Evolutionary conservation across 2,888 invertebrate genomes (phyloP).

Genomic region (Diogma glabrata): DNA sequence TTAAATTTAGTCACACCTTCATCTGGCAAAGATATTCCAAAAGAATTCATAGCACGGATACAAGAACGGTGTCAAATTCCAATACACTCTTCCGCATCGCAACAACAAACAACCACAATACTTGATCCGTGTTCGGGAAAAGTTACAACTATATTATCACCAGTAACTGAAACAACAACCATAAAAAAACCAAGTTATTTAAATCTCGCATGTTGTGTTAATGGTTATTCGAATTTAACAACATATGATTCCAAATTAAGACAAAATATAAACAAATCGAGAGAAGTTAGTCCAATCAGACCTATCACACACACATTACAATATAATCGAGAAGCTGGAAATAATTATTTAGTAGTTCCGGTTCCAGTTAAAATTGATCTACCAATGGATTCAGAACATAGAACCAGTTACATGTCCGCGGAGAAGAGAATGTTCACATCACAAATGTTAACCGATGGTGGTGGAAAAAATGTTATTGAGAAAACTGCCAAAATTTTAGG

Average conservation of each 20-base stretch:
- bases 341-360: conserved; percentile 45
- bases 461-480: conserved; percentile 15
- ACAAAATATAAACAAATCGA: conserved; percentile 58
- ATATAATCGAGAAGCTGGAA: conserved; percentile 36
- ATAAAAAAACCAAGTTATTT: conserved; percentile 77
- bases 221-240: conserved; percentile 77
- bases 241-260: conserved; percentile 74
- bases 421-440: conserved; percentile 12
- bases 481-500: conserved; percentile 15
- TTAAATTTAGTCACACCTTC: conserved; percentile 49
- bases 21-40: conserved; percentile 43
- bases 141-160: conserved; percentile 29
- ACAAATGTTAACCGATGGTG: conserved; percentile 8
- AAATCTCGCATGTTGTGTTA: conserved; percentile 79
- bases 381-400: conserved; percentile 8
- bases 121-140: conserved; percentile 27
- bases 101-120: conserved; percentile 25
- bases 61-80: conserved; percentile 39
- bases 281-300: conserved; percentile 60
- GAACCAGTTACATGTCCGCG: conserved; percentile 12
- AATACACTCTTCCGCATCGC: conserved; percentile 20
- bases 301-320: conserved; percentile 39
- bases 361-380: conserved; percentile 17
- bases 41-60: conserved; percentile 49
- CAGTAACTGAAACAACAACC: conserved; percentile 11